phyloP scores from a whole-genome alignment of 1,140 invertebrate species.

The Heliconius himera region DNA sequence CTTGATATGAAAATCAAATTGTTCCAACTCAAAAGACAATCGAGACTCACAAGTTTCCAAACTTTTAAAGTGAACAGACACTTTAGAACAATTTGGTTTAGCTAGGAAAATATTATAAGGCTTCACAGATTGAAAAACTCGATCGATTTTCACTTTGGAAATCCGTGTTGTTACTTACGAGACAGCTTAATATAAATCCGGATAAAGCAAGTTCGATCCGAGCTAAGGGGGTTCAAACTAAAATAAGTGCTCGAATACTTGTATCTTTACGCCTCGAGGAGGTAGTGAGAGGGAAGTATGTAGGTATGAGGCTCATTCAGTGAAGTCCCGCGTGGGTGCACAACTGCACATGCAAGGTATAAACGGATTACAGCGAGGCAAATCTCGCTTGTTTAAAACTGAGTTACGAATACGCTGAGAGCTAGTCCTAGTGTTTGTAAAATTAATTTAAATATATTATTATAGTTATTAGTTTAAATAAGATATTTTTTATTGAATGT shows the following conservation, averaged over 20 bases:
- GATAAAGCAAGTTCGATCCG: slow-evolving; percentile 58
- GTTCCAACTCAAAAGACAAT: slow-evolving; percentile 42
- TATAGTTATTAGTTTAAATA: neutral
- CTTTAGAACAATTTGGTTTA: slow-evolving; percentile 32
- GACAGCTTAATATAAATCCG: slow-evolving; percentile 51
- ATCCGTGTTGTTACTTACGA: slow-evolving; percentile 41
- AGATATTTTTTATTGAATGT: neutral
- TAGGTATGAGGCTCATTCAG: slow-evolving; percentile 52
- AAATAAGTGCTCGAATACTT: slow-evolving; percentile 69
- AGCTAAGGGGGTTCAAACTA: slow-evolving; percentile 69
- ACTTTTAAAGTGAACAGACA: slow-evolving; percentile 35
- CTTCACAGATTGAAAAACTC: slow-evolving; percentile 30
- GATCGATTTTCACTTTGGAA: slow-evolving; percentile 42
- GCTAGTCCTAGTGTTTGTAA: neutral
- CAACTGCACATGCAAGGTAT: slow-evolving; percentile 62
- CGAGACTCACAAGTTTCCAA: slow-evolving; percentile 40
- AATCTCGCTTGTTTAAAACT: slow-evolving; percentile 69
- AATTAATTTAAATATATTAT: neutral
- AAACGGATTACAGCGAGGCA: slow-evolving; percentile 44
- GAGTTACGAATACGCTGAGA: slow-evolving; percentile 64
- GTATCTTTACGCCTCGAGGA: slow-evolving; percentile 62
- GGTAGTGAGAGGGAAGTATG: slow-evolving; percentile 51
- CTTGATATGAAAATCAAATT: slow-evolving; percentile 45
- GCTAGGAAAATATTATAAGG: slow-evolving; percentile 40
- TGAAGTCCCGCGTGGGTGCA: slow-evolving; percentile 52